Percentiles rank a stretch among this genome's conserved stretches.
Conservation (phyloP, 2,113 vertebrate genomes). For the Cariama cristata region DNA sequence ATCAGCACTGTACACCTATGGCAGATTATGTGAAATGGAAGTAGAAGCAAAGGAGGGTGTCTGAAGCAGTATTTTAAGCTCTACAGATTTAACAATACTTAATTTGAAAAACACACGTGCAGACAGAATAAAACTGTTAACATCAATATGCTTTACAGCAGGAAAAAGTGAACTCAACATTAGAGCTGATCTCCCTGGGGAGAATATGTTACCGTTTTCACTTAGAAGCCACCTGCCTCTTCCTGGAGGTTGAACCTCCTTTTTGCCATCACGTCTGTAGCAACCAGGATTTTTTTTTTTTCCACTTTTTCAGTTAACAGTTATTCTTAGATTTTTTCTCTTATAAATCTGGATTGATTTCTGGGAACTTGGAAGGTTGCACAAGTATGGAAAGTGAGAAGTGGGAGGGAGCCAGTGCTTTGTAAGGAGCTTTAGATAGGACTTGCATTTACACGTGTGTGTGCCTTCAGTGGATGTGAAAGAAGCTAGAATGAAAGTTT, state of each 20-base stretch:
- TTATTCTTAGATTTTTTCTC: background rate
- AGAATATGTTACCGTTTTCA: slow-evolving; percentile 39
- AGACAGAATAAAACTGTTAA: slow-evolving; percentile 69
- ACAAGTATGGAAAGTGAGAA: background rate
- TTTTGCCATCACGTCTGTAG: background rate
- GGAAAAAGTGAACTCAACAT: slow-evolving; percentile 72
- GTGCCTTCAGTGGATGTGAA: background rate
- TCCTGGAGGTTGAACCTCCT: background rate
- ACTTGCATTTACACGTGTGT: background rate
- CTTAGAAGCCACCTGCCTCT: slow-evolving; percentile 62
- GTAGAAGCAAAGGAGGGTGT: slow-evolving; percentile 26
- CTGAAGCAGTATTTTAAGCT: slow-evolving; percentile 67
- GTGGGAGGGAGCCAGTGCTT: background rate
- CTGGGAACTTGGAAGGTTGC: background rate
- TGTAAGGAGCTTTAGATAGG: background rate
- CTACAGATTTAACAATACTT: slow-evolving; percentile 67
- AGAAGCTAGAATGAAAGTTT: background rate
- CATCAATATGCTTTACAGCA: slow-evolving; percentile 64
- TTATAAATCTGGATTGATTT: background rate
- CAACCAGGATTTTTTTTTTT: background rate
- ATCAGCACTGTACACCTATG: background rate
- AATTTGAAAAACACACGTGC: slow-evolving; percentile 74
- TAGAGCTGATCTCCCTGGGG: slow-evolving; percentile 57
- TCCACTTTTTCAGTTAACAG: background rate
- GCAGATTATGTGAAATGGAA: slow-evolving; percentile 53